These are phyloP conservation scores for Pangasius mekongensis DNA, from an alignment of 2,797 vertebrate genomes.

Conservation along the genomic window DNA sequence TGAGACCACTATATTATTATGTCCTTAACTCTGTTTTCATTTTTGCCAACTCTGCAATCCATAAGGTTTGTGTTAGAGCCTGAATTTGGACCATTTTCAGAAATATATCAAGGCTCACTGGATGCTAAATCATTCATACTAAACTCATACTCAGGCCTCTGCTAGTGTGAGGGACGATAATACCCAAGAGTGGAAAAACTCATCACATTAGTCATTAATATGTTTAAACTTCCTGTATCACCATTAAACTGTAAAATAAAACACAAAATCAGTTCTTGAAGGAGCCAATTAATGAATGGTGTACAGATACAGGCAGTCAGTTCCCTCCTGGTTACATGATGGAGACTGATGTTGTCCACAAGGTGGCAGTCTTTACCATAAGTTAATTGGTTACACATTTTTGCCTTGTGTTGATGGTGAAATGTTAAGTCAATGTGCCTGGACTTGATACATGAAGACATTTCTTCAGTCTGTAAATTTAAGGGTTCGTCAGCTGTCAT, in stretches of 20 bases:
- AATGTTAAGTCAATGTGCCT: neutral
- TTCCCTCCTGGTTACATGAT: neutral
- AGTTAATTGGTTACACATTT: neutral
- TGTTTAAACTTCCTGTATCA: neutral
- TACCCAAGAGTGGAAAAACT: neutral
- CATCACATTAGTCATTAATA: neutral
- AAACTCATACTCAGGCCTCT: neutral
- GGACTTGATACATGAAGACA: neutral
- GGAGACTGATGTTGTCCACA: slow-evolving; percentile 39
- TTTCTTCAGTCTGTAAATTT: neutral
- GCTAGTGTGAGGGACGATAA: neutral
- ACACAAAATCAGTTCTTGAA: neutral
- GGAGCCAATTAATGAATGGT: neutral
- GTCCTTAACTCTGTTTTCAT: neutral
- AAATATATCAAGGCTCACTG: neutral
- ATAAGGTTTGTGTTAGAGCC: neutral
- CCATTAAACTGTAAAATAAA: neutral
- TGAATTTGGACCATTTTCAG: neutral
- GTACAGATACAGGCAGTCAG: too few relatives aligned
- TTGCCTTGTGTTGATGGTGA: neutral
- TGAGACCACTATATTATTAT: neutral
- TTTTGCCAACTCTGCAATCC: neutral
- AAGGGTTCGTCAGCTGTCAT: neutral
- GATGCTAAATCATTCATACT: neutral
- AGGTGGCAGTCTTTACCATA: slow-evolving; percentile 53